Evolutionary conservation across 2,797 vertebrate genomes (phyloP), one percentile per base, ranked within the genome.

Genomic region (Esox lucius): DNA sequence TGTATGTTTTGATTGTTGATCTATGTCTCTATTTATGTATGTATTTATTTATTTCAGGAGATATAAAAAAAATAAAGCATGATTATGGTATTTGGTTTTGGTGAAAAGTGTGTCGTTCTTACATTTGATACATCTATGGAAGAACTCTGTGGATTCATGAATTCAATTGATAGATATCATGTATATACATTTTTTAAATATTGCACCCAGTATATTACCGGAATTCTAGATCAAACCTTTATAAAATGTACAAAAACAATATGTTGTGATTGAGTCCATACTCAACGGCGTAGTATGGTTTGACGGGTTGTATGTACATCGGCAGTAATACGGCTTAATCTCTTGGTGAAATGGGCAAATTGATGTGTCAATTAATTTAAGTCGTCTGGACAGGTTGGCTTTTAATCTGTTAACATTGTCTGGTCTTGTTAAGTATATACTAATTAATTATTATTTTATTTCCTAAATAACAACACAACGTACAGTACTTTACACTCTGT

Each of bases 61-160:
- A 87, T 88, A 73, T 75, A 68, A 85, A 76, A 83, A 88, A 74
- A 94, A 93, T 93, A 94, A 94, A 94, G 93, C 92, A 95, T 94
- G 91, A 78, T 88, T 90, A 89, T 84, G 83, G 85, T 81, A 83
- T 87, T 90, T 83, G 80, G 84, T 74, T 28, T 88, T 80, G 86
- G 79, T 82, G 80, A 83, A 78, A 85, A 80, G 75, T 79, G 66
- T 31, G 2, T 48, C 6, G 16, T 28, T 42, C 16, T 66, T 66
- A 33, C 31, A 2, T 66, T 31, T 65, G 12, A 64, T 64, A 64
- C 4, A 65, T 31, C 5, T 31, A 15, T 33, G 28, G 15, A 31
- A 65, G 4, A 6, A 16, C 61, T 13, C 24, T 28, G 26, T 64
- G 24, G 15, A 28, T 56, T 6, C 2, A 9, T 9, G 56, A 7